Evolutionary conservation across 2,797 vertebrate species (phyloP).

Genomic region (Podarcis lilfordi): DNA sequence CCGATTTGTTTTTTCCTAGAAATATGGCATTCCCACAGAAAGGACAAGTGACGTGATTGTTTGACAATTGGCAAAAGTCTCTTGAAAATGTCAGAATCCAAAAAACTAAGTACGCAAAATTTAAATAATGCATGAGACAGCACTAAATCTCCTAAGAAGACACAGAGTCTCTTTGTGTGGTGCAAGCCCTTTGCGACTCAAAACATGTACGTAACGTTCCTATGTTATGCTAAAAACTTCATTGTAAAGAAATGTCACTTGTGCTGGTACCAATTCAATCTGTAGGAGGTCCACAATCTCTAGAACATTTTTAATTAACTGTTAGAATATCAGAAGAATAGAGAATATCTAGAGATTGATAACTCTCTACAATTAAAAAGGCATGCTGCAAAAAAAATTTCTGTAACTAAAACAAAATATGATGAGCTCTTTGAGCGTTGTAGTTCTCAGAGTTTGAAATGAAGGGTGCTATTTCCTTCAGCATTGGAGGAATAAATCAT

Average conservation of each 20-base stretch:
- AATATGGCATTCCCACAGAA: constrained; percentile 27
- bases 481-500: not conserved
- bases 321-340: constrained; percentile 60
- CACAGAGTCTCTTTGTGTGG: constrained; percentile 58
- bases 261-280: constrained; percentile 63
- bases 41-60: constrained; percentile 44
- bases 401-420: constrained; percentile 29
- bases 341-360: constrained; percentile 29
- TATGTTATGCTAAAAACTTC: constrained; percentile 68
- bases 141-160: constrained; percentile 66
- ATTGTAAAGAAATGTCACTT: constrained; percentile 78
- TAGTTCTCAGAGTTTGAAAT: not conserved
- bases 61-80: constrained; percentile 49
- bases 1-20: constrained; percentile 22
- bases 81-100: constrained; percentile 69
- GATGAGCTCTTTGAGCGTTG: not conserved
- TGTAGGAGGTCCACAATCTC: constrained; percentile 73
- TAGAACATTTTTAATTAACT: constrained; percentile 68
- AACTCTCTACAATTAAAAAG: constrained; percentile 18
- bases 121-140: constrained; percentile 72
- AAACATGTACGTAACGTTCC: constrained; percentile 59
- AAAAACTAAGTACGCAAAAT: constrained; percentile 54
- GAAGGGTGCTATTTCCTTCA: constrained; percentile 7
- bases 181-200: constrained; percentile 48
- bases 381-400: not conserved